Base-by-base conservation (phyloP, 2,113 vertebrate genomes). In the Orientallactaga bullata region DNA sequence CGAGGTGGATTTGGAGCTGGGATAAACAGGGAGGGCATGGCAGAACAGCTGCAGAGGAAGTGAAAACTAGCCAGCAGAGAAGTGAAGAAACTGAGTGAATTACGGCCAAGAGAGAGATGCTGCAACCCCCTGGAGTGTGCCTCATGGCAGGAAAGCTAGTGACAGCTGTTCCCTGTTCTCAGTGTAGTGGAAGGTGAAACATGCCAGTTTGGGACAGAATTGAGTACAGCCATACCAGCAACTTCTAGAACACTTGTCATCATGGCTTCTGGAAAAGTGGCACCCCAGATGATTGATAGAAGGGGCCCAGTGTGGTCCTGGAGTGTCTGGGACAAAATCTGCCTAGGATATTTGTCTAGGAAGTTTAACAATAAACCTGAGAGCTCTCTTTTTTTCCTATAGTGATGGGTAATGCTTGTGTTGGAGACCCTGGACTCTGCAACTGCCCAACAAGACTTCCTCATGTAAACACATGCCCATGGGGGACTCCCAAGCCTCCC, bases 41-140 rank as follows among this genome's bases (percentile, higher is more conserved):
- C 39, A 73, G 92, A 63, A 18, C 80, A 89, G 74, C 74, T 82
- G 51, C 66, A 77, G 71, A 78, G 83, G 39, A 73, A 65, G 32
- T 35, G 42, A 72, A 51, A 26, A 28, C 51, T 76, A 6, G 7
- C 7, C 15, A 37, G 68, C 23, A 26, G 58, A 74, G 30, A 32
- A 35, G 10, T 20, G 60, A 78, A 51, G 88, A 69, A 58, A n/a
- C 0, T 20, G 32, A 51, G 24, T 51, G 69, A 66, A 55, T 88
- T 87, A 47, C 4, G 20, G 16, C 58, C 66, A 58, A 76, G 79
- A 80, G 69, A 35, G 37, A 51, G n/a, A 28, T 2, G 32, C 55
- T 2, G 35, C 18, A 79, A 24, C 4, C 15, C 89, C 72, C 82
- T 12, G 66, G 73, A 80, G 30, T 35, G 35, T 55, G 61, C 21